These are phyloP conservation scores for Pissodes strobi DNA, from an alignment of 1,140 invertebrate species.

Conservation along the genomic window DNA sequence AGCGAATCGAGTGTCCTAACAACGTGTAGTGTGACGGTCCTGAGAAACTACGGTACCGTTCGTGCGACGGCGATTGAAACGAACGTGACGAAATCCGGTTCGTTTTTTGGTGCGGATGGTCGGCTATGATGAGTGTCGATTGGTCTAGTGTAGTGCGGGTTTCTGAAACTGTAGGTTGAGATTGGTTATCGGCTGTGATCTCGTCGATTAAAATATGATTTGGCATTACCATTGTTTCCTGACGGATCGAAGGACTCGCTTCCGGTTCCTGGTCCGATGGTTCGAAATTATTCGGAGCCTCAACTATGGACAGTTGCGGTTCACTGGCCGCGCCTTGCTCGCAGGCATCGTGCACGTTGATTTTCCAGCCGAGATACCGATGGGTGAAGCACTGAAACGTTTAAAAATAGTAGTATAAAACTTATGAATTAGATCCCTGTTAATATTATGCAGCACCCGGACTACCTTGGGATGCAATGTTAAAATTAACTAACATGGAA, in stretches of 20 bases:
- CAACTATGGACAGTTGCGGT: slow-evolving; percentile 57
- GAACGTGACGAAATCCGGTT: neutral
- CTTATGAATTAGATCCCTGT: too few relatives aligned
- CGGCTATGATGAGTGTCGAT: neutral
- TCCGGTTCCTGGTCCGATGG: slow-evolving; percentile 60
- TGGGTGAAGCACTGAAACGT: slow-evolving; percentile 82
- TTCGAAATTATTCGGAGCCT: slow-evolving; percentile 46
- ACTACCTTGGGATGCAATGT: too few relatives aligned
- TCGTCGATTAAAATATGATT: slow-evolving; percentile 57
- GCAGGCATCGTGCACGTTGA: slow-evolving; percentile 85
- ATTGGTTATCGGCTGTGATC: slow-evolving; percentile 38
- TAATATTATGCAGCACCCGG: too few relatives aligned
- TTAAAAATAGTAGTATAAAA: neutral
- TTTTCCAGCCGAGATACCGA: slow-evolving; percentile 93
- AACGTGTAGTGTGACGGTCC: too few relatives aligned
- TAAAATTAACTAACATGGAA: too few relatives aligned
- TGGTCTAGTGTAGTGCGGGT: slow-evolving; percentile 23
- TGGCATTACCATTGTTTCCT: slow-evolving; percentile 70
- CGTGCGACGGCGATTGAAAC: slow-evolving; percentile 7
- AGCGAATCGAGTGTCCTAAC: too few relatives aligned
- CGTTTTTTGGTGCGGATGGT: slow-evolving; percentile 17
- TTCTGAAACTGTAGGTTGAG: slow-evolving; percentile 46
- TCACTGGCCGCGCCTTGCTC: slow-evolving; percentile 65
- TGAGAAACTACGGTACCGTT: too few relatives aligned
- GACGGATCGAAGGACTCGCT: slow-evolving; percentile 63